Evolutionary conservation across 2,113 vertebrate genomes (phyloP).

Genomic region (Xyliphius kryptos): DNA sequence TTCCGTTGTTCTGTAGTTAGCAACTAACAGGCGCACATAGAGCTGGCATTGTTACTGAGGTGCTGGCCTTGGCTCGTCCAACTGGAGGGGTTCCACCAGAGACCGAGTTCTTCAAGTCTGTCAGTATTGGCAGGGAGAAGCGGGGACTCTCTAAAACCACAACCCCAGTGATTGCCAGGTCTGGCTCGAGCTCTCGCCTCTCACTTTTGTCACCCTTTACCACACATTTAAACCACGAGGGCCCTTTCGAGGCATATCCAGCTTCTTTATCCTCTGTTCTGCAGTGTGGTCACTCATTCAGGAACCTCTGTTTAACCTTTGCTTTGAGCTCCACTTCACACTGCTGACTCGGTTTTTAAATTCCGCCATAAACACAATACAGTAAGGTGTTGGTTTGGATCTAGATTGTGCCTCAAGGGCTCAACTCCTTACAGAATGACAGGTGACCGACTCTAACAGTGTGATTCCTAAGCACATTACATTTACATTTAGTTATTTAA

Average conservation of each 20-base stretch:
- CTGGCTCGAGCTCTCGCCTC: neutral
- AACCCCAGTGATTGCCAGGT: conserved; percentile 3
- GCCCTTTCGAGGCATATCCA: neutral
- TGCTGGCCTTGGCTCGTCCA: conserved; percentile 2
- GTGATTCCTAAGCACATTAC: too few relatives aligned
- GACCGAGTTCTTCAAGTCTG: conserved; percentile 9
- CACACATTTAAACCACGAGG: conserved; percentile 7
- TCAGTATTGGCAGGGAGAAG: conserved; percentile 30
- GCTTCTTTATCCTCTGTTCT: too few relatives aligned
- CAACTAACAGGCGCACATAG: neutral
- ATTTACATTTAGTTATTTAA: too few relatives aligned
- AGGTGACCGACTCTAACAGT: too few relatives aligned
- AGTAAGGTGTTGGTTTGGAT: too few relatives aligned
- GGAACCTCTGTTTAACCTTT: too few relatives aligned
- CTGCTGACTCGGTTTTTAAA: too few relatives aligned
- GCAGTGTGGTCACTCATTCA: too few relatives aligned
- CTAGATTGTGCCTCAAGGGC: too few relatives aligned
- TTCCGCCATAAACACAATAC: too few relatives aligned
- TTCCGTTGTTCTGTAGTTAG: conserved; percentile 2
- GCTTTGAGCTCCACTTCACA: too few relatives aligned
- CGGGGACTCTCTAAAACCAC: conserved; percentile 8
- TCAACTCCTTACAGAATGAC: too few relatives aligned
- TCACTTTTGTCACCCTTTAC: conserved; percentile 10
- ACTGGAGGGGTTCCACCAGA: conserved; percentile 22
- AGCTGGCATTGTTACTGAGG: conserved; percentile 19